Evolutionary conservation across 2,113 vertebrate genomes (phyloP), one percentile per base, ranked within the genome.

Genomic region (Balaeniceps rex): DNA sequence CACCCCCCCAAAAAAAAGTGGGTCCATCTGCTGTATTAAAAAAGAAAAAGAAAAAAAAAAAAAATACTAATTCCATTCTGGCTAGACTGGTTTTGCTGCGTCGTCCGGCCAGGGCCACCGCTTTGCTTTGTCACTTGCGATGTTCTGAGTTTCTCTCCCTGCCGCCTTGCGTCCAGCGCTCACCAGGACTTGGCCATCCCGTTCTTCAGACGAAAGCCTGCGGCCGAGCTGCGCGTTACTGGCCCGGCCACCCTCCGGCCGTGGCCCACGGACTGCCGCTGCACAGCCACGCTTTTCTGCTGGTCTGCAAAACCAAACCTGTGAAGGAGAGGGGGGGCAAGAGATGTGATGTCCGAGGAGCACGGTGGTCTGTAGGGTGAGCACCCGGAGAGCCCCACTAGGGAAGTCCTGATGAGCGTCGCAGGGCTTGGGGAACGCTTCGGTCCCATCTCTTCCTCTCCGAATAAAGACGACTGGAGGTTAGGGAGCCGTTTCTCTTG

Each of bases 381-480:
- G 83, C 51, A 3, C 25, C 36, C 12, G 7, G 33, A 47, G 36
- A 71, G 24, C 64, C 54, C 10, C 2, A 2, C 58, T 25, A 1
- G 85, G 61, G 7, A 12, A 4, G 60, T 42, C 90, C 77, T 2
- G 1, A 4, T 0, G 18, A 85, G 69, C 72, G 10, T 8, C 17
- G 14, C 4, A 3, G 71, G 55, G 33, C 36, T 11, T 2, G 4
- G 42, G 84, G 47, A 74, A 5, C 0, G 2, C 66, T 44, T 11
- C 0, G 8, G 28, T 63, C 68, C 60, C 40, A 0, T n/a, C 83
- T 46, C 29, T 29, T 25, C 78, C 28, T 69, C 57, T 65, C 60
- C 11, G 4, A 0, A 5, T 1, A 4, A 1, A 1, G 6, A 3
- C 11, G 3, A 2, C 9, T 1, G 42, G 38, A 36, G 57, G 1